These are phyloP conservation scores for Euphonia xanthogaster DNA, from an alignment of 2,797 vertebrate genomes.

Conservation along the genomic window DNA sequence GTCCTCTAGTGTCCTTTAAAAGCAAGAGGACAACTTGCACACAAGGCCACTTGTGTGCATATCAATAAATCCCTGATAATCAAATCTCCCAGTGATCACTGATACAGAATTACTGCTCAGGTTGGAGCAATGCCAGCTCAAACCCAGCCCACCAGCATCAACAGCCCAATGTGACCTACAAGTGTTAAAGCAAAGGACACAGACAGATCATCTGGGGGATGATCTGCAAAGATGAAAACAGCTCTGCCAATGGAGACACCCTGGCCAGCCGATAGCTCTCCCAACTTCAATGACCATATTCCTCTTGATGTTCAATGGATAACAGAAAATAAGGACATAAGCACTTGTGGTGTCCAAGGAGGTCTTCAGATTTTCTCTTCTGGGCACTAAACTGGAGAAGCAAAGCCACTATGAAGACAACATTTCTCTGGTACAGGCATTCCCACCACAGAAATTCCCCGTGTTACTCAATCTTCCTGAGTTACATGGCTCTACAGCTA, in stretches of 20 bases:
- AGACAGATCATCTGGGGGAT: background rate
- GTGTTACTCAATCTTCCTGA: background rate
- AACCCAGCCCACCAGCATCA: background rate
- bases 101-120: background rate
- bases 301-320: background rate
- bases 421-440: background rate
- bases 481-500: background rate
- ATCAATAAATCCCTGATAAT: slow-evolving; percentile 18
- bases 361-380: background rate
- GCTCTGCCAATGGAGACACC: background rate
- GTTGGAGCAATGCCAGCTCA: background rate
- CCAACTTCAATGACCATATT: background rate
- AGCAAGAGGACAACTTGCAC: background rate
- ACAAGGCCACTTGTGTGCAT: background rate
- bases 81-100: background rate
- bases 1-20: background rate
- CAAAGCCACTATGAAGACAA: background rate
- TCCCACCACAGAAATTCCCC: background rate
- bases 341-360: background rate
- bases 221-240: background rate
- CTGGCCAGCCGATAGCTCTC: background rate
- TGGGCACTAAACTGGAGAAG: background rate
- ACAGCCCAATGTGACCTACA: background rate
- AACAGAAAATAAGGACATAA: background rate
- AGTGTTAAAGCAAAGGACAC: background rate